Percentiles rank a stretch among this genome's conserved stretches.
Evolutionary conservation across 2,113 vertebrate species (phyloP).

Genomic region (Nansenia antarctica): DNA sequence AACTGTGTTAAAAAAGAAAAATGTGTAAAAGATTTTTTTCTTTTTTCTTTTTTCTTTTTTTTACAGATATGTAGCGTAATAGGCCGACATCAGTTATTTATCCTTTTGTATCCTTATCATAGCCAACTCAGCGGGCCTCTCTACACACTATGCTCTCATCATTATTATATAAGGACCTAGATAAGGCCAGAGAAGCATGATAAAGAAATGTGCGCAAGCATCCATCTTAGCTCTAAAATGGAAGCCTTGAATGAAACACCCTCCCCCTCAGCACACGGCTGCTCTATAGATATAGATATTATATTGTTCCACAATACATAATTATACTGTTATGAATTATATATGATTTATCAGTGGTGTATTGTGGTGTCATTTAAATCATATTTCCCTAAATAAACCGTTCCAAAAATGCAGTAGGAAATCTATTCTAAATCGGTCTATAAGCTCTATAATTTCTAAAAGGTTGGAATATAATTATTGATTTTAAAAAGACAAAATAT

Average conservation of each 20-base stretch:
- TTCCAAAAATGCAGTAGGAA: neutral
- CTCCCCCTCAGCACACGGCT: constrained; percentile 26
- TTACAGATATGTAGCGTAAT: too few species aligned
- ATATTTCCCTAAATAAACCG: neutral
- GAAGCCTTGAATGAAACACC: constrained; percentile 64
- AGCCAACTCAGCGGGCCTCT: too few species aligned
- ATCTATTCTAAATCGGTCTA: too few species aligned
- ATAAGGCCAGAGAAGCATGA: constrained; percentile 44
- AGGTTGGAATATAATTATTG: neutral
- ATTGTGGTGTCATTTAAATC: neutral
- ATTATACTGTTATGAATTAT: neutral
- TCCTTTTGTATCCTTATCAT: too few species aligned
- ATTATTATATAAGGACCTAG: constrained; percentile 59
- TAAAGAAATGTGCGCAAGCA: constrained; percentile 71
- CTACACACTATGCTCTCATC: too few species aligned
- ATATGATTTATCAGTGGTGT: neutral
- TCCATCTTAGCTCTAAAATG: constrained; percentile 83
- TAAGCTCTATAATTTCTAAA: neutral
- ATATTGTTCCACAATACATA: neutral
- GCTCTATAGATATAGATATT: neutral
- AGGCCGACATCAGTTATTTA: too few species aligned
- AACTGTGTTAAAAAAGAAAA: too few species aligned
- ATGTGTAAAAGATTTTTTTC: too few species aligned
- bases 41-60: too few species aligned
- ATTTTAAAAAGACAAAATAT: neutral